Percentiles rank a stretch among this genome's conserved stretches.
These are phyloP conservation scores for Sisor rabdophorus DNA, from an alignment of 2,113 vertebrate genomes.

Conservation along the genomic window DNA sequence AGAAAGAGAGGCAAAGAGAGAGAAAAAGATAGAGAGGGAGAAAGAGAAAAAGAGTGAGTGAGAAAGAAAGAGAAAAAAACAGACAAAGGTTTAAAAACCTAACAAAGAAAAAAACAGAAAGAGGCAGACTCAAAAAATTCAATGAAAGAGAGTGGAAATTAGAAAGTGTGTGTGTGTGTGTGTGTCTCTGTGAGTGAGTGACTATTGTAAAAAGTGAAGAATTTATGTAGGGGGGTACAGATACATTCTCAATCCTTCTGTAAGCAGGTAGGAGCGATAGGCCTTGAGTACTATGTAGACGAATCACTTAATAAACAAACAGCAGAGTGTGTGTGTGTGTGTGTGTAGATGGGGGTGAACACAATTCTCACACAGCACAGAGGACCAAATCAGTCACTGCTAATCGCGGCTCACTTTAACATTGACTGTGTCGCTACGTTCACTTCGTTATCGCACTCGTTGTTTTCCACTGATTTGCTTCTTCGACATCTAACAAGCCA, in stretches of 20 bases:
- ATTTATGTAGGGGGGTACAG: not conserved
- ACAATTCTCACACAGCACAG: conserved; percentile 38
- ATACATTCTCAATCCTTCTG: not conserved
- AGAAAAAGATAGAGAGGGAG: conserved; percentile 26
- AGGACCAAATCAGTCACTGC: conserved; percentile 52
- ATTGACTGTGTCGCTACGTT: conserved; percentile 48
- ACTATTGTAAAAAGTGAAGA: not conserved
- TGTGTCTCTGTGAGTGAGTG: no score
- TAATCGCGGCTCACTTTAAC: conserved; percentile 53
- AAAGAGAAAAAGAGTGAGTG: no score
- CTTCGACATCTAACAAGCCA: conserved; percentile 42
- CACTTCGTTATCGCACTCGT: conserved; percentile 54
- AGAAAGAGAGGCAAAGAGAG: conserved; percentile 42
- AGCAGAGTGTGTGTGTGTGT: not conserved
- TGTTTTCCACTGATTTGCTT: conserved; percentile 55
- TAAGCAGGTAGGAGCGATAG: not conserved
- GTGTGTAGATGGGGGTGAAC: not conserved
- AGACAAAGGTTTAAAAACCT: not conserved
- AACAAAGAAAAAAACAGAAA: not conserved
- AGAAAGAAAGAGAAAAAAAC: not conserved
- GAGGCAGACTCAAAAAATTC: not conserved
- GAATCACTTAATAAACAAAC: not conserved
- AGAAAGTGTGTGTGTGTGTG: no score
- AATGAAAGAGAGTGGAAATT: no score
- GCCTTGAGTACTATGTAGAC: conserved; percentile 13